Evolutionary conservation across 2,113 vertebrate genomes (phyloP).

Genomic region (Dipodomys stephensi): DNA sequence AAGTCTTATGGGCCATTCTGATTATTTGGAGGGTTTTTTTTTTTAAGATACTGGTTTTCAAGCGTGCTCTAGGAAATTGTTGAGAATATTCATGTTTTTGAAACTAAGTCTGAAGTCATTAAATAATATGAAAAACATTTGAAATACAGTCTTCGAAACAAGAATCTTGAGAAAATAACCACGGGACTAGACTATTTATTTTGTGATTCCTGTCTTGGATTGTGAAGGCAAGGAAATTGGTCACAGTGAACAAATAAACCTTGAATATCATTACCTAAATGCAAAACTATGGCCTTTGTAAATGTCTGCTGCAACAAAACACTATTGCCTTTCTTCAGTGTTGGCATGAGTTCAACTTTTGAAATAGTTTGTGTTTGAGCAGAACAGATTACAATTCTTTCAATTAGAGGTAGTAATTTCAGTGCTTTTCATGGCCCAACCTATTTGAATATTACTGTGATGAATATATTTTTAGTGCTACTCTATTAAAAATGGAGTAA

Average conservation of each 20-base stretch:
- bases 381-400: background rate
- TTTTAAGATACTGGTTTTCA: background rate
- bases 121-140: slow-evolving; percentile 15
- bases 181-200: background rate
- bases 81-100: slow-evolving; percentile 24
- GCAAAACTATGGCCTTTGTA: background rate
- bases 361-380: background rate
- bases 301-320: background rate
- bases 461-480: background rate
- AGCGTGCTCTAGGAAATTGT: background rate
- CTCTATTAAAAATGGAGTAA: background rate
- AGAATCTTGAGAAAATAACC: background rate
- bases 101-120: slow-evolving; percentile 19
- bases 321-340: background rate
- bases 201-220: background rate
- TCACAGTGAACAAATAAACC: background rate
- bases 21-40: background rate
- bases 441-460: background rate
- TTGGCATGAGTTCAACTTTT: background rate
- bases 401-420: background rate
- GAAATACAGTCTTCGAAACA: background rate
- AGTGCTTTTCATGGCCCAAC: background rate
- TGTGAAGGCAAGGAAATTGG: background rate
- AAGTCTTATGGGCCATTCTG: slow-evolving; percentile 11
- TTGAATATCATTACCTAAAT: background rate